A percentile compares a stretch with the other conserved stretches of the same genome.
Evolutionary conservation across 2,888 invertebrate species (phyloP).

Genomic region (Kryphioiulus occultus): DNA sequence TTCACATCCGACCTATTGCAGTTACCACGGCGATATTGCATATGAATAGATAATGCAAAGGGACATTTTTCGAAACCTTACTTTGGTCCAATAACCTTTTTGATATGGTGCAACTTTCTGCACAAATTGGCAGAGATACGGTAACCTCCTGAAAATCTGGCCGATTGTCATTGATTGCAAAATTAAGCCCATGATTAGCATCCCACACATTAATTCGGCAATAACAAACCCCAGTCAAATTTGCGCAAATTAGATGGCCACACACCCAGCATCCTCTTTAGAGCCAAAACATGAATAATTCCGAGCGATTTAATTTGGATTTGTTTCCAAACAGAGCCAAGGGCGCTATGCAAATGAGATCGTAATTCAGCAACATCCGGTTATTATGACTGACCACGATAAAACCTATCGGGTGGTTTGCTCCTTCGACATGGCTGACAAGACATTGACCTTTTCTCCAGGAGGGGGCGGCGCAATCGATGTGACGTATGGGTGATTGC

Average conservation of each 20-base stretch:
- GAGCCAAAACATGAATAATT: not conserved
- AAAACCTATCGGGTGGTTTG: slow-evolving; percentile 64
- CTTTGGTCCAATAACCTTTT: too few species aligned
- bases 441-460: slow-evolving; percentile 63
- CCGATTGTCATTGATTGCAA: too few species aligned
- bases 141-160: too few species aligned
- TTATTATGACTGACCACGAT: slow-evolving; percentile 65
- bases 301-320: not conserved
- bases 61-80: too few species aligned
- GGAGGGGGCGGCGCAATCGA: slow-evolving; percentile 58
- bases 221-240: not conserved
- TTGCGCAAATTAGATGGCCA: not conserved
- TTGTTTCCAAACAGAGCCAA: slow-evolving; percentile 58
- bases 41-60: too few species aligned
- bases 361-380: slow-evolving; percentile 64
- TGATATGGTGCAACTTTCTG: too few species aligned
- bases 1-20: too few species aligned
- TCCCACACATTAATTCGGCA: not conserved
- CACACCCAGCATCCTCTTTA: not conserved
- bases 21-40: too few species aligned
- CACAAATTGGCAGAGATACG: too few species aligned
- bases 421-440: slow-evolving; percentile 64
- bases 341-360: slow-evolving; percentile 64
- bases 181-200: too few species aligned
- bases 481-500: slow-evolving; percentile 60